Conservation (phyloP, 2,113 vertebrate species). For the Podarcis muralis region DNA sequence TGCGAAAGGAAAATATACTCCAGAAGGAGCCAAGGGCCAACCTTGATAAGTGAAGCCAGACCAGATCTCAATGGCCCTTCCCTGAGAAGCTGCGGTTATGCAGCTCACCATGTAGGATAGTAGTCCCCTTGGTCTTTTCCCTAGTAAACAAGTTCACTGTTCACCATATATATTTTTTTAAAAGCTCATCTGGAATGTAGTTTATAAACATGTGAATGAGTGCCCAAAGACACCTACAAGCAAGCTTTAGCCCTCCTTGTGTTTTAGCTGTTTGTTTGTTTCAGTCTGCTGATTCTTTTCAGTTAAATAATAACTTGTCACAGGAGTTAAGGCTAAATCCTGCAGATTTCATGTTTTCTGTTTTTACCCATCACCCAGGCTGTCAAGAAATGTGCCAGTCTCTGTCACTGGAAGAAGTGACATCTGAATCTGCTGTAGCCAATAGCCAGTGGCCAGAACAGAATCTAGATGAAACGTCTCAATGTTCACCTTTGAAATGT, state of each 20-base stretch:
- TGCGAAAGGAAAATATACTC: too few relatives aligned
- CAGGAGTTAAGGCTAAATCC: not conserved
- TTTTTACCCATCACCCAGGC: conserved; percentile 26
- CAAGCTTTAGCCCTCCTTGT: not conserved
- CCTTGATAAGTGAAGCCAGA: too few relatives aligned
- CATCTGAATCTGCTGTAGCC: not conserved
- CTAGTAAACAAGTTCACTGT: not conserved
- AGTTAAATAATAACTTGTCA: conserved; percentile 8
- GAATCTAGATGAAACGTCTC: conserved; percentile 13
- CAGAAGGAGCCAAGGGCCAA: too few relatives aligned
- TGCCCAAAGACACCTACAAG: not conserved
- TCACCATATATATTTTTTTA: not conserved
- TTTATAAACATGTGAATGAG: not conserved
- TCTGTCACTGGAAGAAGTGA: not conserved
- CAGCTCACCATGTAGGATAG: too few relatives aligned
- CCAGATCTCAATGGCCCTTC: too few relatives aligned
- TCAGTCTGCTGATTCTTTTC: conserved; percentile 22
- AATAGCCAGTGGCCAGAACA: not conserved
- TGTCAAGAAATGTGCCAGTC: not conserved
- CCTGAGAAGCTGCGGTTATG: too few relatives aligned
- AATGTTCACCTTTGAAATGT: not conserved
- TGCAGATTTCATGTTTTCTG: not conserved
- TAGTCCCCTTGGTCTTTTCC: not conserved
- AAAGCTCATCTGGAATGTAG: not conserved
- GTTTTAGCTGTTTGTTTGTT: conserved; percentile 7